phyloP scores from a whole-genome alignment of 2,888 invertebrate genomes.

The Pseudococcus viburni region DNA sequence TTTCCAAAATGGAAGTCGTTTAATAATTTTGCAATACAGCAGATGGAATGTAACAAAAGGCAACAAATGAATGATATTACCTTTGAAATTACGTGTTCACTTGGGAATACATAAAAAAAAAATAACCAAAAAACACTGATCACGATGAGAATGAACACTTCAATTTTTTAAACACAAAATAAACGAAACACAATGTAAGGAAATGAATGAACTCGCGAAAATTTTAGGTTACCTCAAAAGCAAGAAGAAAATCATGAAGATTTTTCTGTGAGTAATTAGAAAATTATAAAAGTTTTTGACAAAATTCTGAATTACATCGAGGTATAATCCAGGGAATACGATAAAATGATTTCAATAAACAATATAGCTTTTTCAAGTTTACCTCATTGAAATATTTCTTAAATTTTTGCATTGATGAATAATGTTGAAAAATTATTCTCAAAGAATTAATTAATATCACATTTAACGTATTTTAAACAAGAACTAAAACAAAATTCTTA shows the following conservation, averaged over 20 bases:
- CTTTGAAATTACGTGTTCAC: neutral
- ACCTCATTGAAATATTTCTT: constrained; percentile 33
- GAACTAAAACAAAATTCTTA: too few relatives aligned
- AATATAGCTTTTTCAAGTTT: neutral
- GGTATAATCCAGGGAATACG: neutral
- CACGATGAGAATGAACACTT: neutral
- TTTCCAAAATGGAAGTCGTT: neutral
- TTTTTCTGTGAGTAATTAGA: too few relatives aligned
- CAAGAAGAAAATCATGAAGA: neutral
- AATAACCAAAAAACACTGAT: neutral
- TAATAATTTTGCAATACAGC: neutral
- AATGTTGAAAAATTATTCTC: neutral
- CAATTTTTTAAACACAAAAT: neutral
- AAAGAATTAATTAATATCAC: neutral
- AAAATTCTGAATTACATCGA: neutral
- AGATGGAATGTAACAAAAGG: neutral
- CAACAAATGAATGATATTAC: neutral
- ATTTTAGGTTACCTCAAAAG: neutral
- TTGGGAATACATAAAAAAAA: neutral
- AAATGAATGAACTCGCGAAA: neutral
- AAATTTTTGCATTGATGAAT: constrained; percentile 58
- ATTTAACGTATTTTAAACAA: too few relatives aligned
- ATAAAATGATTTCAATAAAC: neutral
- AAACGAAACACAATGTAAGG: neutral
- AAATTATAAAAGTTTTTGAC: neutral